Conservation (phyloP, 1,140 invertebrate species). For the Tetragonula clypearis region DNA sequence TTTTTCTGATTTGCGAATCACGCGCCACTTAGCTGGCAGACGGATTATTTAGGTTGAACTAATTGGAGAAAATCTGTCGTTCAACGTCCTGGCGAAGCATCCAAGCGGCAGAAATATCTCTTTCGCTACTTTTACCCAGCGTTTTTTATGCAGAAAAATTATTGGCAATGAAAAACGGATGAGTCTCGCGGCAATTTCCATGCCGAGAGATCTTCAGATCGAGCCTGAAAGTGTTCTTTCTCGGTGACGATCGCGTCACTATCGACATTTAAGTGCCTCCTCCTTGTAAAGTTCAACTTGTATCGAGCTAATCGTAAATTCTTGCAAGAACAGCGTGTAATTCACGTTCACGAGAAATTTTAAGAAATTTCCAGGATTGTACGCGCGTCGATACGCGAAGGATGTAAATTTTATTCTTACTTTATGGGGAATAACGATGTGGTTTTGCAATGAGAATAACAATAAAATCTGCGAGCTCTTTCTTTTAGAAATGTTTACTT, state of each 20-base stretch:
- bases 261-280: neutral
- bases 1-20: neutral
- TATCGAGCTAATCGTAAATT: neutral
- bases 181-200: neutral
- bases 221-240: neutral
- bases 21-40: neutral
- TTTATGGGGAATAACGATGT: neutral
- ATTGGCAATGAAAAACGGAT: neutral
- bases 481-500: neutral
- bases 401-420: neutral
- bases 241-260: neutral
- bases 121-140: neutral
- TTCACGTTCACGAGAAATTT: too few relatives aligned
- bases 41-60: constrained; percentile 48
- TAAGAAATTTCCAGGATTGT: neutral
- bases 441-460: neutral
- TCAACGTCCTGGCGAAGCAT: neutral
- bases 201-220: neutral
- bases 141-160: constrained; percentile 40
- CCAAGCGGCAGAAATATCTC: neutral
- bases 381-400: neutral
- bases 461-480: too few relatives aligned
- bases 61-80: constrained; percentile 40
- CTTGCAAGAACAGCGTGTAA: neutral
- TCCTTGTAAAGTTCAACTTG: neutral